These are phyloP conservation scores for Schizotus pectinicornis DNA, from an alignment of 2,888 invertebrate genomes.

Conservation along the genomic window DNA sequence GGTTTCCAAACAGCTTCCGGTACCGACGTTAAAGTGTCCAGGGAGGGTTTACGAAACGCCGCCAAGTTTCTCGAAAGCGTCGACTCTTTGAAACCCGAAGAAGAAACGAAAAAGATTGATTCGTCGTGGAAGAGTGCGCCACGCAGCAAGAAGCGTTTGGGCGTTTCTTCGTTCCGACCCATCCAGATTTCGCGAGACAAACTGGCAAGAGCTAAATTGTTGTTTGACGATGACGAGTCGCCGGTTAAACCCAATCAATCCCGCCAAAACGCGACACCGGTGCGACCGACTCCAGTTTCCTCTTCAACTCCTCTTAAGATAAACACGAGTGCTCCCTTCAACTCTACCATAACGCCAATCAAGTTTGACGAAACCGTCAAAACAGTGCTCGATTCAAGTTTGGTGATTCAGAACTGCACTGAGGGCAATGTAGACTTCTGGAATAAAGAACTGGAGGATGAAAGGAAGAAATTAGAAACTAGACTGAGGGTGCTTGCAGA, in stretches of 20 bases:
- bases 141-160: too few species aligned
- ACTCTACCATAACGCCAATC: constrained; percentile 25
- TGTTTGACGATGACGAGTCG: too few species aligned
- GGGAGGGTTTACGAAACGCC: too few species aligned
- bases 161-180: too few species aligned
- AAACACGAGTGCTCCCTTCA: not conserved
- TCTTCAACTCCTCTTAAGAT: not conserved
- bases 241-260: too few species aligned
- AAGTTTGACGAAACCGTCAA: not conserved
- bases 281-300: not conserved
- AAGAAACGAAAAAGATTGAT: not conserved
- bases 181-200: too few species aligned
- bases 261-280: too few species aligned
- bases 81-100: not conserved
- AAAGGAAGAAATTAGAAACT: constrained; percentile 45
- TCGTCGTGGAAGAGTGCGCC: too few species aligned
- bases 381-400: not conserved
- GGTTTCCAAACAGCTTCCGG: not conserved
- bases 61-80: not conserved
- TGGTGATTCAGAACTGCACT: constrained; percentile 27
- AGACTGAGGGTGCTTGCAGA: constrained; percentile 37
- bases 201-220: too few species aligned
- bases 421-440: constrained; percentile 31
- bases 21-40: too few species aligned
- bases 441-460: constrained; percentile 39